Percentiles rank a stretch among this genome's conserved stretches.
Conservation (phyloP, 2,797 vertebrate genomes). For the Galago senegalensis region DNA sequence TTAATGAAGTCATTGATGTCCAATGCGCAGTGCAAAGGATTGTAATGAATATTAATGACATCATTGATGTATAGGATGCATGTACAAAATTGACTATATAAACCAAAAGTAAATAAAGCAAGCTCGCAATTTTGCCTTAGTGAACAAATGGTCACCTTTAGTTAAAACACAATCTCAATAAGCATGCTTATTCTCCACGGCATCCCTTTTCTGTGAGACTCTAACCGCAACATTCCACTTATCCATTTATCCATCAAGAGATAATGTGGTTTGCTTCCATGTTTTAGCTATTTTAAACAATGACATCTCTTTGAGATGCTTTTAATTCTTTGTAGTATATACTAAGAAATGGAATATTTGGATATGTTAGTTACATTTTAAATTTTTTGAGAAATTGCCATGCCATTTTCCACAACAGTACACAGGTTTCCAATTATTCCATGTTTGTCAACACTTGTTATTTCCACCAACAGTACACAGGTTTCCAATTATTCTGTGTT, state of each 20-base stretch:
- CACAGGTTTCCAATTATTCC: not conserved
- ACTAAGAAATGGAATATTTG: not conserved
- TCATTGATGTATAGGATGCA: no score
- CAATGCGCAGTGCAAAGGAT: no score
- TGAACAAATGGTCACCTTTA: no score
- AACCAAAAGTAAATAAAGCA: no score
- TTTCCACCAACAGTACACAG: not conserved
- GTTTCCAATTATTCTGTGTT: not conserved
- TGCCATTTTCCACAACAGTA: not conserved
- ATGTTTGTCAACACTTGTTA: not conserved
- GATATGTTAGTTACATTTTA: not conserved
- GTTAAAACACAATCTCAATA: no score
- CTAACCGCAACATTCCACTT: not conserved
- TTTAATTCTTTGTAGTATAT: not conserved
- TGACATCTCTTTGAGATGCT: not conserved
- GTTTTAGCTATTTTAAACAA: not conserved
- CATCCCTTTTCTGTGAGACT: no score
- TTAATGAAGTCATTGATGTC: no score
- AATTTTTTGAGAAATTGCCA: not conserved
- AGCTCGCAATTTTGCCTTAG: no score
- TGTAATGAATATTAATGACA: no score
- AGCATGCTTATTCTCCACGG: no score
- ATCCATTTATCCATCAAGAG: not conserved
- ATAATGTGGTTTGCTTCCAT: not conserved
- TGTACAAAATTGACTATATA: no score